A percentile compares a stretch with the other conserved stretches of the same genome.
These are phyloP conservation scores for Macrophya annulata DNA, from an alignment of 2,888 invertebrate species.

Conservation along the genomic window DNA sequence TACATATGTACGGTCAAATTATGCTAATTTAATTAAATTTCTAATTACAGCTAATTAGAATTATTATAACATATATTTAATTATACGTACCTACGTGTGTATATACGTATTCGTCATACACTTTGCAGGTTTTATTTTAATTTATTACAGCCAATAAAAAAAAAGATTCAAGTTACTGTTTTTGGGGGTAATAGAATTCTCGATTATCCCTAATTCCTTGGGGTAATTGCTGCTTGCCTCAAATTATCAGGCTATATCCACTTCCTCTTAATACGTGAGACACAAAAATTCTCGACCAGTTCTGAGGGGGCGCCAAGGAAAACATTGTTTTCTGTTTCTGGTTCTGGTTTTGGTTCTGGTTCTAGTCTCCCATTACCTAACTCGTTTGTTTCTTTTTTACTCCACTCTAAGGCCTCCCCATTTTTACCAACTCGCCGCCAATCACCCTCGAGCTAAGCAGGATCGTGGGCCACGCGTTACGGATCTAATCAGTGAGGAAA, in stretches of 20 bases:
- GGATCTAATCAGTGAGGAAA: constrained; percentile 39
- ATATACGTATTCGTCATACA: neutral
- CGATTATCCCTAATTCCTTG: neutral
- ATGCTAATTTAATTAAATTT: neutral
- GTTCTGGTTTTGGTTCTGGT: neutral
- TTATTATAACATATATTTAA: neutral
- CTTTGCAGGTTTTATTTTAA: neutral
- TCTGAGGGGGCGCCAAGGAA: neutral
- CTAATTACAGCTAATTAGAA: neutral
- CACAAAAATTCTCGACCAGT: neutral
- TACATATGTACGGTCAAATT: neutral
- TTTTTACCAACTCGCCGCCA: constrained; percentile 27
- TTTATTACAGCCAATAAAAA: neutral
- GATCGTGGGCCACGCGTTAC: constrained; percentile 28
- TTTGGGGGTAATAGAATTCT: neutral
- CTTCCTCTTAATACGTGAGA: neutral
- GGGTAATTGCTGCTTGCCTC: constrained; percentile 1
- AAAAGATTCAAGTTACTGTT: neutral
- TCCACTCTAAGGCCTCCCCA: neutral
- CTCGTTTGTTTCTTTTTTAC: constrained; percentile 18
- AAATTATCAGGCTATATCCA: constrained; percentile 2
- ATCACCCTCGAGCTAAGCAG: constrained; percentile 23
- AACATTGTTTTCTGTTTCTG: constrained; percentile 15
- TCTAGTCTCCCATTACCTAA: constrained; percentile 21
- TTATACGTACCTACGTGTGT: neutral